phyloP scores from a whole-genome alignment of 1,140 invertebrate genomes.

The Bombus superbus region DNA sequence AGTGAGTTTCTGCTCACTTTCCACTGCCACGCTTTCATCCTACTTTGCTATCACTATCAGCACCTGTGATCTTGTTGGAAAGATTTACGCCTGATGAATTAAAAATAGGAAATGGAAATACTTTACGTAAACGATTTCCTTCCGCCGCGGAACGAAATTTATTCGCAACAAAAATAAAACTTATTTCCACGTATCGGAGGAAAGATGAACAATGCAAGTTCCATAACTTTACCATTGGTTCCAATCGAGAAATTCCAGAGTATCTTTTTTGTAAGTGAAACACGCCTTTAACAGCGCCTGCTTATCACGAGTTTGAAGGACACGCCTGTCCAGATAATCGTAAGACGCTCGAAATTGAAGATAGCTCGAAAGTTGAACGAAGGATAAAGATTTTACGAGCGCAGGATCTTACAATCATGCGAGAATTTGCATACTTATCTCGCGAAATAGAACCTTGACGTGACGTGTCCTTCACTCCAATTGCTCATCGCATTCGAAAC shows the following conservation, averaged over 20 bases:
- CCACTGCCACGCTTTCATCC: constrained; percentile 45
- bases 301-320: constrained; percentile 21
- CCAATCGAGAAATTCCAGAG: neutral
- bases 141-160: neutral
- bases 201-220: constrained; percentile 3
- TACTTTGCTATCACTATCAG: neutral
- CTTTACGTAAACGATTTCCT: constrained; percentile 1
- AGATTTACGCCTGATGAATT: constrained; percentile 5
- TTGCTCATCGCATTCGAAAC: neutral
- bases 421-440: neutral
- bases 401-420: neutral
- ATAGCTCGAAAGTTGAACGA: neutral
- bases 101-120: constrained; percentile 29
- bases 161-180: neutral
- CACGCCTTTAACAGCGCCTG: neutral
- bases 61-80: neutral
- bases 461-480: constrained; percentile 4
- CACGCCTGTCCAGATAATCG: neutral
- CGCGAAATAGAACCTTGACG: neutral
- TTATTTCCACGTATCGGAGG: too few species aligned
- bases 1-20: constrained; percentile 13
- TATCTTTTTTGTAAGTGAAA: neutral
- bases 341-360: neutral
- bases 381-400: neutral
- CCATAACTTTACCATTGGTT: too few species aligned